A percentile compares a stretch with the other conserved stretches of the same genome.
Evolutionary conservation across 1,140 invertebrate species (phyloP).

Genomic region (Polyergus mexicanus): DNA sequence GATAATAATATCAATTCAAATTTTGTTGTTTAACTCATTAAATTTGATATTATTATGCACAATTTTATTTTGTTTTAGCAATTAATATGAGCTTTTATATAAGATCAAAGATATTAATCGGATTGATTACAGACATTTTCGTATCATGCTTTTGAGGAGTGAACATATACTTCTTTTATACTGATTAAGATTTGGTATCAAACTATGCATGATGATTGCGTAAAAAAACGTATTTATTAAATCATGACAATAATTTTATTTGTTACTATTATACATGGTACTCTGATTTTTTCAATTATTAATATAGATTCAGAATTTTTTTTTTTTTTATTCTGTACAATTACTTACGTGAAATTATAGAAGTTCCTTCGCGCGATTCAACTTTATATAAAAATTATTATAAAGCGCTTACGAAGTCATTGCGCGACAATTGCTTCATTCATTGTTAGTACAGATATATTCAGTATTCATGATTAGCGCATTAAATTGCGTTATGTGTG

Average conservation of each 20-base stretch:
- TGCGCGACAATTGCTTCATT: background rate
- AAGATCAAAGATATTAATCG: background rate
- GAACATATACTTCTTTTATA: background rate
- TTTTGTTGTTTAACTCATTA: background rate
- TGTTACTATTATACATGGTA: background rate
- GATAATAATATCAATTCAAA: constrained; percentile 12
- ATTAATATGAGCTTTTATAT: background rate
- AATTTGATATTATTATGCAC: background rate
- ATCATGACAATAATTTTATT: constrained; percentile 9
- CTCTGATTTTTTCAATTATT: background rate
- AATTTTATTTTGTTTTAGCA: background rate
- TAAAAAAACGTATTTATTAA: background rate
- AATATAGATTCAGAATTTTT: background rate
- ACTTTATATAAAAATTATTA: constrained; percentile 12
- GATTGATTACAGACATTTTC: background rate
- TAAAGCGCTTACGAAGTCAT: background rate
- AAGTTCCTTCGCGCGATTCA: background rate
- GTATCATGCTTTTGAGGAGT: background rate
- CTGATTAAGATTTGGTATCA: background rate
- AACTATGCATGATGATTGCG: background rate
- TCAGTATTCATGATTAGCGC: background rate
- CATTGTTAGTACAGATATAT: background rate
- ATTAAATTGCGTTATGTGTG: background rate
- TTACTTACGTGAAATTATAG: constrained; percentile 15
- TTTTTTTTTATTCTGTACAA: background rate